phyloP scores from a whole-genome alignment of 2,888 invertebrate species.

The Lycia hirtaria region DNA sequence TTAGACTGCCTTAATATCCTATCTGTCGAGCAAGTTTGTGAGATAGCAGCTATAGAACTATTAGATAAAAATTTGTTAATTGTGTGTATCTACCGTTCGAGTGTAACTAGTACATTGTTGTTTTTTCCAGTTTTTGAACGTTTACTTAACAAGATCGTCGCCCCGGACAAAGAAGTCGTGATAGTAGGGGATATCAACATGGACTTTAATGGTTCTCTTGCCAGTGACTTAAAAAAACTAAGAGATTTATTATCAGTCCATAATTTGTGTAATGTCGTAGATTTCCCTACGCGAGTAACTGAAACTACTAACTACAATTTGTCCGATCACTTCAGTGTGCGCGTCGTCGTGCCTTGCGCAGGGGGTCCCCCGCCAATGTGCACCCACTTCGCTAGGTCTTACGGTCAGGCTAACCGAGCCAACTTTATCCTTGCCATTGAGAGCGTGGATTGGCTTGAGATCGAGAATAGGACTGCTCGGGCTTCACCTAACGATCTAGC shows the following conservation, averaged over 20 bases:
- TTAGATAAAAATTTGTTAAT: slow-evolving; percentile 2
- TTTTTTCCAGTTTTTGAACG: slow-evolving; percentile 2
- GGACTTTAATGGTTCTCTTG: not conserved
- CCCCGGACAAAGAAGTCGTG: not conserved
- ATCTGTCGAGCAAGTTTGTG: slow-evolving; percentile 4
- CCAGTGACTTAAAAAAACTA: not conserved
- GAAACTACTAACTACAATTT: not conserved
- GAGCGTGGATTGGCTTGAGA: no score
- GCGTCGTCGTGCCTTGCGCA: not conserved
- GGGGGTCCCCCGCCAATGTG: not conserved
- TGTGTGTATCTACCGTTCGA: slow-evolving; percentile 17
- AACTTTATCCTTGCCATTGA: no score
- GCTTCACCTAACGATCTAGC: no score
- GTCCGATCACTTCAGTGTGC: not conserved
- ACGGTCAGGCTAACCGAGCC: no score
- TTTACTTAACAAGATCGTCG: not conserved
- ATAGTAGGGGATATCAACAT: not conserved
- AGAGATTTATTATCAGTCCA: not conserved
- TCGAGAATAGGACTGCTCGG: no score
- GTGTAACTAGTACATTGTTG: not conserved
- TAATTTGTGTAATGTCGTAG: not conserved
- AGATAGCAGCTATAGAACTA: slow-evolving; percentile 8
- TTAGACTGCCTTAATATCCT: not conserved
- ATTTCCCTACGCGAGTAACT: not conserved
- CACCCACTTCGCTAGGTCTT: not conserved